Base-by-base conservation (phyloP, 2,113 vertebrate genomes). In the Axis porcinus region DNA sequence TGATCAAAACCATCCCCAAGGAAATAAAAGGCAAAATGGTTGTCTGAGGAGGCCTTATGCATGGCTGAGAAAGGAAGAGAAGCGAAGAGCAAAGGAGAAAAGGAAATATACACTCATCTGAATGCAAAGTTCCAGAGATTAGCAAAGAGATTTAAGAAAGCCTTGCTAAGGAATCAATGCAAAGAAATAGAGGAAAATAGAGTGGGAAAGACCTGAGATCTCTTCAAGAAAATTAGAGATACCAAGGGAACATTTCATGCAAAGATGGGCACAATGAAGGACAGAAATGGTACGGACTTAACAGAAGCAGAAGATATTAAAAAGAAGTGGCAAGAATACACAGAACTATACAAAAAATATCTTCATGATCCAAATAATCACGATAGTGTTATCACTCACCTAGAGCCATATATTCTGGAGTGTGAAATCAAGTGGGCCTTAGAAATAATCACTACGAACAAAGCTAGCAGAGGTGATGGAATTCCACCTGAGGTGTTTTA, bases 251-350 rank as follows among this genome's bases (percentile, higher is more conserved):
- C 17, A 21, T 11, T 21, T 36, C n/a, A 70, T 36, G 64, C 64
- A 70, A 70, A 70, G 8, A 36, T 70, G 64, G n/a, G n/a, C 17
- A 70, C 64, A 21, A 11, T 70, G 21, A 70, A 70, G n/a, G n/a
- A 36, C 7, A 70, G 30, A 70, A 70, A 70, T 70, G 17, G n/a
- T 70, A 36, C 0, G 0, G n/a, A 36, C n/a, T 2, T 70, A 70
- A 70, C 64, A 36, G 64, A 36, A 70, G 17, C n/a, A 36, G n/a
- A 70, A 70, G 33, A 70, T 70, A 70, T 11, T 70, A 70, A 36
- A 21, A 67, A 67, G 17, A 67, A 19, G n/a, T 11, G n/a, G n/a
- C 64, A 70, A 36, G 17, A 70, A 70, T 21, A 36, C 17, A 70
- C n/a, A 70, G 33, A 70, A 70, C 64, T 36, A 36, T 21, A 70